Evolutionary conservation across 2,888 invertebrate species (phyloP).

Genomic region (Dichetophora obliterata): DNA sequence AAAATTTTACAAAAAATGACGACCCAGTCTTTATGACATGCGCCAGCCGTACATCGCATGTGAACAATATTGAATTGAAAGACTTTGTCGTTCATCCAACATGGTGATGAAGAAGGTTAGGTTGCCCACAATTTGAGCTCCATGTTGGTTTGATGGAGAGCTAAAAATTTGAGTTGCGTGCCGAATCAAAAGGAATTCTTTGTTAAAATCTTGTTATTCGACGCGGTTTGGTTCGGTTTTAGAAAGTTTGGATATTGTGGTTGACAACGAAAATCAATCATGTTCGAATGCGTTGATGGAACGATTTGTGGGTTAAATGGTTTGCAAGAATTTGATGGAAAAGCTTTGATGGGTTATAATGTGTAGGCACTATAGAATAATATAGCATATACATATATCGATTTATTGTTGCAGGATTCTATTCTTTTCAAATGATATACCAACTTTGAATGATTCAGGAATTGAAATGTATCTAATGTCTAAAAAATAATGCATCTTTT

Average conservation of each 20-base stretch:
- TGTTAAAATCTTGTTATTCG: neutral
- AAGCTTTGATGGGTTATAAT: too few species aligned
- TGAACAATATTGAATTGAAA: slow-evolving; percentile 6
- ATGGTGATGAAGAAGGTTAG: neutral
- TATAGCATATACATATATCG: too few species aligned
- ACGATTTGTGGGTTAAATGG: neutral
- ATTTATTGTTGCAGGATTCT: too few species aligned
- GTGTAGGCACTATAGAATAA: too few species aligned
- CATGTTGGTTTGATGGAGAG: neutral
- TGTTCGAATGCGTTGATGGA: slow-evolving; percentile 3
- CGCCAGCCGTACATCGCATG: neutral
- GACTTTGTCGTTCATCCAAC: slow-evolving; percentile 3
- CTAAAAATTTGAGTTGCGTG: slow-evolving; percentile 23
- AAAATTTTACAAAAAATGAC: too few species aligned
- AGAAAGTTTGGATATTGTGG: slow-evolving; percentile 18
- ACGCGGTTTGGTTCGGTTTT: neutral
- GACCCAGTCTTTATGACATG: neutral
- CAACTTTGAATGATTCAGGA: too few species aligned
- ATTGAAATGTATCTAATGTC: too few species aligned
- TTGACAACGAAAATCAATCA: slow-evolving; percentile 34
- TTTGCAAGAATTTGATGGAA: too few species aligned
- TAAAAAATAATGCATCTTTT: too few species aligned
- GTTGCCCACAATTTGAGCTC: neutral
- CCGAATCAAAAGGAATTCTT: slow-evolving; percentile 5
- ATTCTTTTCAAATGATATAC: too few species aligned